Evolutionary conservation across 2,797 vertebrate species (phyloP), one percentile per base, ranked within the genome.

Genomic region (Bucorvus abyssinicus): DNA sequence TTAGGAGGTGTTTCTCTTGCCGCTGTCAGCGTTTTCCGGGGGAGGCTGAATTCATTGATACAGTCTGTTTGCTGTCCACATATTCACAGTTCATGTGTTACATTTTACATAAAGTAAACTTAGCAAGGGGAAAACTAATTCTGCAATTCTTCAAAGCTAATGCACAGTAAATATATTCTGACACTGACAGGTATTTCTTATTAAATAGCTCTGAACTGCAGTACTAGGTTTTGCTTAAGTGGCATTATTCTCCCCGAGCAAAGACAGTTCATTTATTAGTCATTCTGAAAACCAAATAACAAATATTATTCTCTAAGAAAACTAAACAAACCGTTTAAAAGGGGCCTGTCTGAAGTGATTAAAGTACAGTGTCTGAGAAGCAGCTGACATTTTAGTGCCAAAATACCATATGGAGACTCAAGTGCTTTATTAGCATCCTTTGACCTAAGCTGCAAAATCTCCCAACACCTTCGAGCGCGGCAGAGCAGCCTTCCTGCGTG

Each of bases 141-240:
- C 95, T 95, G 96, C 97, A 97, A 95, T 98, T 98, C 97, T 98
- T 98, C 98, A 98, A 97, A 97, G 96, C 96, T 97, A 97, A 97
- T 93, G 95, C 85, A 97, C 97, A 92, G 97, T 98, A 97, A 98
- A 98, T 97, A 95, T 97, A 97, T 98, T 98, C 97, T 97, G 97
- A 98, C 97, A 97, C 95, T 98, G 98, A 98, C 98, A 98, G 97
- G 97, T 98, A 97, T 97, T 98, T 98, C 97, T 98, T 98, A 98
- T 98, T 98, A 98, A 98, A 98, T 96, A 95, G 97, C 97, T 96
- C 96, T 82, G 93, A 97, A 97, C 96, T 84, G 95, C 95, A 78
- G 70, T 77, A 95, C 95, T 77, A 94, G 95, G 97, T 98, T 98
- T 97, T 98, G 98, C 98, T 98, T 98, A 98, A 98, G 98, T 98